These are phyloP conservation scores for Apocrypta bakeri DNA, from an alignment of 1,140 invertebrate species.

Conservation along the genomic window DNA sequence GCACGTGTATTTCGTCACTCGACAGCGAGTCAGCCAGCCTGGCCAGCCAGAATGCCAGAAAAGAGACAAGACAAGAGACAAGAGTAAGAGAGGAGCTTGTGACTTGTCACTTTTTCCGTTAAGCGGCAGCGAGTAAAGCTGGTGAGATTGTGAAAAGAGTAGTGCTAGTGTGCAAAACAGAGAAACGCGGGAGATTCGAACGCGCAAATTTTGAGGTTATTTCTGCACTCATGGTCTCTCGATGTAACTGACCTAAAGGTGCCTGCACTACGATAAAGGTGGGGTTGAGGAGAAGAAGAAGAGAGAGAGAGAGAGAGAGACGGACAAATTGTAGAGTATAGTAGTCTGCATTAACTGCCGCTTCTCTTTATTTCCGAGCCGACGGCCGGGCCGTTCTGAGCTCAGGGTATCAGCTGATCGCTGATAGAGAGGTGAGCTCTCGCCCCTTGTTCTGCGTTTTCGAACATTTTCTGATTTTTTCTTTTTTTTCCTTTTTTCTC, in stretches of 20 bases:
- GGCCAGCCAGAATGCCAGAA: too few species aligned
- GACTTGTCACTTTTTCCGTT: not conserved
- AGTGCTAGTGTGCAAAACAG: not conserved
- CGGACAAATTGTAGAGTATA: not conserved
- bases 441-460: not conserved
- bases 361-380: constrained; percentile 27
- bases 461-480: not conserved
- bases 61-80: too few species aligned
- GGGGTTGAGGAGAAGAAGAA: not conserved
- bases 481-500: too few species aligned
- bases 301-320: constrained; percentile 16
- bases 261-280: not conserved
- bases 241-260: not conserved
- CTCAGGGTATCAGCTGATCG: not conserved
- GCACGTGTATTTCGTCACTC: too few species aligned
- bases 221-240: not conserved
- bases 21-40: too few species aligned
- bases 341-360: not conserved
- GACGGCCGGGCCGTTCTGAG: constrained; percentile 36
- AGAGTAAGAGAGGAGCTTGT: not conserved
- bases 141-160: not conserved
- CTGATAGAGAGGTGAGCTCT: not conserved
- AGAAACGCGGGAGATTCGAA: constrained; percentile 27
- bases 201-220: constrained; percentile 28
- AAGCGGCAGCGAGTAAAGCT: not conserved